Conservation (phyloP, 2,797 vertebrate species). For the Tokudaia tokunoshimensis region DNA sequence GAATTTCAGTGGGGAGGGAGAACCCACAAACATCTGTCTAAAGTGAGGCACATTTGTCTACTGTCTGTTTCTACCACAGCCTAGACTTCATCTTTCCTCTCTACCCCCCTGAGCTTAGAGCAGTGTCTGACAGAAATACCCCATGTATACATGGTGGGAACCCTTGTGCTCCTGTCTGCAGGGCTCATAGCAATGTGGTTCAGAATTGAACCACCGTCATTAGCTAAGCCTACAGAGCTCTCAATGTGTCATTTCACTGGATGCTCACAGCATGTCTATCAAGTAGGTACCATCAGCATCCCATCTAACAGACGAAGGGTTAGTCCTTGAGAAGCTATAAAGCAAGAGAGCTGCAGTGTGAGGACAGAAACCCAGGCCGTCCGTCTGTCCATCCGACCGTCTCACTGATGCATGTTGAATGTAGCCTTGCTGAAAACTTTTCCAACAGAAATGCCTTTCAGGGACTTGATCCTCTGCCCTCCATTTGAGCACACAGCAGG, state of each 20-base stretch:
- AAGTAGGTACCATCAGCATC: not conserved
- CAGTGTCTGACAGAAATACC: not conserved
- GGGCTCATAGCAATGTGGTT: not conserved
- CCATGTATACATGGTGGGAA: too few species aligned
- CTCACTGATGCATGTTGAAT: not conserved
- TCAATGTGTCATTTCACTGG: not conserved
- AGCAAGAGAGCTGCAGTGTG: not conserved
- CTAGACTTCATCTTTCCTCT: not conserved
- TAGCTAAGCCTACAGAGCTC: not conserved
- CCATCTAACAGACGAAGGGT: not conserved
- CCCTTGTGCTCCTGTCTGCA: not conserved
- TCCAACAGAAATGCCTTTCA: not conserved
- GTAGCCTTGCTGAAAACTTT: not conserved
- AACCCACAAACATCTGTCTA: not conserved
- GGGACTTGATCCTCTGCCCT: not conserved
- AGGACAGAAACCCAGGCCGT: not conserved
- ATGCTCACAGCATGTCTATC: not conserved
- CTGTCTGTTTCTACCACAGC: not conserved
- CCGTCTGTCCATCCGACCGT: not conserved
- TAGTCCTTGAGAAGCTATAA: not conserved
- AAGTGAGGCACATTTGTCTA: not conserved
- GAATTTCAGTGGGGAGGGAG: not conserved
- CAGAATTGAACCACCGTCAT: not conserved
- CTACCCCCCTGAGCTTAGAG: not conserved
- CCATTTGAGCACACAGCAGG: not conserved